Evolutionary conservation across 2,888 invertebrate genomes (phyloP).

Genomic region (Epinotia ramella): DNA sequence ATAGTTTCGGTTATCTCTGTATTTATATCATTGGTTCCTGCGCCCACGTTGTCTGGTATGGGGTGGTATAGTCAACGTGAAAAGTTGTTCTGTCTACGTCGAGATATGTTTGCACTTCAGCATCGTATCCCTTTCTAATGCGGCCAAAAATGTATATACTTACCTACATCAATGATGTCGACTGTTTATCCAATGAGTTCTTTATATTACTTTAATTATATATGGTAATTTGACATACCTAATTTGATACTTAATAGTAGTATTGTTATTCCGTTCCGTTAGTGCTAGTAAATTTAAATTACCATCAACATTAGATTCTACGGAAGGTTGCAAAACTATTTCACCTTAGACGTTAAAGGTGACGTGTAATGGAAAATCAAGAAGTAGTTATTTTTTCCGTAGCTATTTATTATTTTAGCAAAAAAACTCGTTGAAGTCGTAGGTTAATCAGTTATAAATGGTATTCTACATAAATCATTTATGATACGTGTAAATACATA

Average conservation of each 20-base stretch:
- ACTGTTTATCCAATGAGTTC: too few species aligned
- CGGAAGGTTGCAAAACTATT: background rate
- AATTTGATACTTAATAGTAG: too few species aligned
- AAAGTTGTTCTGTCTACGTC: background rate
- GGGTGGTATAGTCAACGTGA: background rate
- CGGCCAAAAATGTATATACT: too few species aligned
- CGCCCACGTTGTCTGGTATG: constrained; percentile 20
- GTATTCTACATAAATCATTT: background rate
- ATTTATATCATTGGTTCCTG: constrained; percentile 56
- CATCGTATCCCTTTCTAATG: too few species aligned
- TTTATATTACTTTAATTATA: too few species aligned
- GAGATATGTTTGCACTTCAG: too few species aligned
- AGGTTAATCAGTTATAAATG: constrained; percentile 13
- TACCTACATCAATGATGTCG: too few species aligned
- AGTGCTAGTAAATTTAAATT: background rate
- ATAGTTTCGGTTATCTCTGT: constrained; percentile 61
- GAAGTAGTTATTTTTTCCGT: background rate
- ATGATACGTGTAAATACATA: background rate
- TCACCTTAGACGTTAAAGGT: background rate
- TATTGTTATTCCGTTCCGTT: too few species aligned
- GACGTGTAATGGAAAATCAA: background rate
- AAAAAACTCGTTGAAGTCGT: constrained; percentile 10
- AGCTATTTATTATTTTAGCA: background rate
- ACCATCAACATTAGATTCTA: background rate
- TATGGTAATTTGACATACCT: too few species aligned